Evolutionary conservation across 2,888 invertebrate species (phyloP), one percentile per base, ranked within the genome.

Genomic region (Tromatobia lineatoria): DNA sequence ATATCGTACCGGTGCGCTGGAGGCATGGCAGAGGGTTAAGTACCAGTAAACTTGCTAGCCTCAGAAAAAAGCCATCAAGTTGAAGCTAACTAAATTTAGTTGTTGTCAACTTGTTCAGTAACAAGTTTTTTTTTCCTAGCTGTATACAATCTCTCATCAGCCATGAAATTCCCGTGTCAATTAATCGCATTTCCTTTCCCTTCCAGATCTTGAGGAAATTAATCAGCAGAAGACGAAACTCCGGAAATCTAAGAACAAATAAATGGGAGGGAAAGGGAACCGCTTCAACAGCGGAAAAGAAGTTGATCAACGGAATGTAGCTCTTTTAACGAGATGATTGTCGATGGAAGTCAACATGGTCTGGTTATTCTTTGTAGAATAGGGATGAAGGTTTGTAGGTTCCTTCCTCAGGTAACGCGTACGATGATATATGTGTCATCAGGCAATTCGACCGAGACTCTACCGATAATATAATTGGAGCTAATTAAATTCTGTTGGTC

Each of bases 391-490:
- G 29, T 29, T 29, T 29, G 2, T 29, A 4, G 29, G 29, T 29
- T 2, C 29, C 29, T 4, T 29, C 2, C 29, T 29, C 29, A 29
- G 29, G 29, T 29, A 29, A 29, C 29, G 29, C 29, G 29, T 3
- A 29, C 29, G 29, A 29, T 4, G 29, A 4, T 29, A 29, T 4
- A 29, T 29, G 29, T 4, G 29, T 29, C 4, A 29, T 29, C 29
- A 29, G 29, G 4, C 29, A 29, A 29, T 4, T 29, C 3, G 29
- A 4, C 29, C 29, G 4, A 4, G 25, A 18, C 25, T 69, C 29
- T 47, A 25, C 67, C 52, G 69, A 50, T 50, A 69, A 50, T 34
- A 25, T 50, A 69, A 10, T 38, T 38, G 38, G 10, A 38, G 38
- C 10, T 10, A 38, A 38, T 10, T 38, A 38, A 38, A 38, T 10